These are phyloP conservation scores for Sinocyclocheilus grahami DNA, from an alignment of 2,113 vertebrate genomes.

Conservation along the genomic window DNA sequence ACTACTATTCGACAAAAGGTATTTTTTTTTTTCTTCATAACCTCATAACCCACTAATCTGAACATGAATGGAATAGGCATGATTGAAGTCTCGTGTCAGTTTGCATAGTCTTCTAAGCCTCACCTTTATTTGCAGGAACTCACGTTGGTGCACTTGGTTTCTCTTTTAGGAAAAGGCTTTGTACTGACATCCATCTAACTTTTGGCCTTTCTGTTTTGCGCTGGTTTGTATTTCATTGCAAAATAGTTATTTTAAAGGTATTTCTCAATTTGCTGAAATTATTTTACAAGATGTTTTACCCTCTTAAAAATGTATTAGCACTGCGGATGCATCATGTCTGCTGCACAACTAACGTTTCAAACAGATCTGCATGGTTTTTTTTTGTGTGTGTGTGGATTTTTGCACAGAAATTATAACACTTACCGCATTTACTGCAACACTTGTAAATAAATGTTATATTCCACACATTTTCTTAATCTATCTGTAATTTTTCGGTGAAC, in stretches of 20 bases:
- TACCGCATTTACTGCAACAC: background rate
- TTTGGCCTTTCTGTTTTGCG: background rate
- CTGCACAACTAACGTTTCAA: constrained; percentile 6
- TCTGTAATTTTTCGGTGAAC: background rate
- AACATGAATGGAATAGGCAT: background rate
- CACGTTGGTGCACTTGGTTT: background rate
- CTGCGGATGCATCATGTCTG: background rate
- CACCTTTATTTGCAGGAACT: constrained; percentile 17
- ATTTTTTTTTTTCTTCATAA: background rate
- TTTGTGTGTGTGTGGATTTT: background rate
- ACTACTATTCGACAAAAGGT: background rate
- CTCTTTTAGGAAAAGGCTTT: constrained; percentile 11
- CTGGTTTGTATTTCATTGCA: background rate
- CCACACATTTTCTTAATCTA: background rate
- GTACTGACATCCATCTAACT: constrained; percentile 29
- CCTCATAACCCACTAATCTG: constrained; percentile 48
- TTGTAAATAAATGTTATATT: background rate
- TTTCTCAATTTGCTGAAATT: background rate
- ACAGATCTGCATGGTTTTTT: background rate
- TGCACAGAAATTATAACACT: background rate
- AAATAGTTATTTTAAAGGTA: background rate
- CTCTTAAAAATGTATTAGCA: background rate
- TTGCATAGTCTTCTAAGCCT: constrained; percentile 7
- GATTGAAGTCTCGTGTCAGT: background rate
- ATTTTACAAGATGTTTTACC: background rate